A percentile compares a stretch with the other conserved stretches of the same genome.
Conservation (phyloP, 2,797 vertebrate genomes). For the Syndactyla subalaris region DNA sequence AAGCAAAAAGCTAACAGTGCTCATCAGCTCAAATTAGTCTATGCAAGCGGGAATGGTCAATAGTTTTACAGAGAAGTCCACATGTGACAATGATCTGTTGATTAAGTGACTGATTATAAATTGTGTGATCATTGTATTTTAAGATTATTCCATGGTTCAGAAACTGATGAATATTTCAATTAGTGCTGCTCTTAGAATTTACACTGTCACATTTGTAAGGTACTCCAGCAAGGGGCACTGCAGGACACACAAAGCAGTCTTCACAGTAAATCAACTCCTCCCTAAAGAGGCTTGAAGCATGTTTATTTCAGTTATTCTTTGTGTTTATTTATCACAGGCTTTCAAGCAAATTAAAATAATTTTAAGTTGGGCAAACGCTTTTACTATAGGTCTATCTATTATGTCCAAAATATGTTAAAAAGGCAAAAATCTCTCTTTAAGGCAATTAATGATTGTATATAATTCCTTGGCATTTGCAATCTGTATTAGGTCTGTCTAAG, state of each 20-base stretch:
- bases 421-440: neutral
- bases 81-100: neutral
- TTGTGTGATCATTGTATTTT: neutral
- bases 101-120: neutral
- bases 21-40: neutral
- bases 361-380: neutral
- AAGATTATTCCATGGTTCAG: neutral
- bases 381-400: neutral
- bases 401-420: neutral
- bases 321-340: neutral
- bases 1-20: neutral
- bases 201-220: conserved; percentile 17
- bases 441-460: neutral
- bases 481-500: neutral
- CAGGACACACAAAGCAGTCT: conserved; percentile 51
- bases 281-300: neutral
- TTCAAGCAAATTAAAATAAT: neutral
- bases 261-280: neutral
- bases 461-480: neutral
- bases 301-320: neutral
- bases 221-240: conserved; percentile 73
- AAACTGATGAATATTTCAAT: neutral
- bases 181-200: neutral
- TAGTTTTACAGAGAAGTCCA: neutral
- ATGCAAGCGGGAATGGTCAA: neutral